Percentiles rank a stretch among this genome's conserved stretches.
These are phyloP conservation scores for Perizoma affinitatum DNA, from an alignment of 2,888 invertebrate genomes.

Conservation along the genomic window DNA sequence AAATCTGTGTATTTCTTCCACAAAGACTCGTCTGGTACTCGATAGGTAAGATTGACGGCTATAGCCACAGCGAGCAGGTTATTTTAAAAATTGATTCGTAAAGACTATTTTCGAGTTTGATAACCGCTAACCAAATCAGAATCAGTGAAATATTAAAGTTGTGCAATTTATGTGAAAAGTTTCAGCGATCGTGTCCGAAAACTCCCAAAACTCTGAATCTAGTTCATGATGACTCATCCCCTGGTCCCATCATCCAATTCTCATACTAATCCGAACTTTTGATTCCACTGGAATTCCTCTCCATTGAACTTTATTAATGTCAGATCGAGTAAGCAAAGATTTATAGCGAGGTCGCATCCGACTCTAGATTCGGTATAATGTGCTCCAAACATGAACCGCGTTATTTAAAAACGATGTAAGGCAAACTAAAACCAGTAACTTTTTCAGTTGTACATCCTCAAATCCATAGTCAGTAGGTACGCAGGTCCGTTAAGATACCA, in stretches of 20 bases:
- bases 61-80: conserved; percentile 8
- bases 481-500: no score
- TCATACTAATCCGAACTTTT: conserved; percentile 37
- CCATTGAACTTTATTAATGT: conserved; percentile 36
- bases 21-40: no score
- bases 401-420: conserved; percentile 1
- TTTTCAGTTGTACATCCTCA: no score
- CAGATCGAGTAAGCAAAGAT: conserved; percentile 25
- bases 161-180: conserved; percentile 70
- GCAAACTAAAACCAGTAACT: background rate
- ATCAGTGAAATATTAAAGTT: conserved; percentile 68
- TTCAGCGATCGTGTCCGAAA: conserved; percentile 56
- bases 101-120: conserved; percentile 27
- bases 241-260: conserved; percentile 36
- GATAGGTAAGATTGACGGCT: no score
- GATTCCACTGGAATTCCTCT: conserved; percentile 32
- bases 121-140: conserved; percentile 46
- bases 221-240: no score
- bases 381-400: conserved; percentile 4
- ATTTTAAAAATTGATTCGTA: conserved; percentile 23
- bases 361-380: conserved; percentile 5
- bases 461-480: no score
- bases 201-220: conserved; percentile 50
- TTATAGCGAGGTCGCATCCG: conserved; percentile 23
- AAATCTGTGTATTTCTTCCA: no score